Percentiles rank a stretch among this genome's conserved stretches.
phyloP scores from a whole-genome alignment of 2,888 invertebrate species.

The Nephrotoma appendiculata region DNA sequence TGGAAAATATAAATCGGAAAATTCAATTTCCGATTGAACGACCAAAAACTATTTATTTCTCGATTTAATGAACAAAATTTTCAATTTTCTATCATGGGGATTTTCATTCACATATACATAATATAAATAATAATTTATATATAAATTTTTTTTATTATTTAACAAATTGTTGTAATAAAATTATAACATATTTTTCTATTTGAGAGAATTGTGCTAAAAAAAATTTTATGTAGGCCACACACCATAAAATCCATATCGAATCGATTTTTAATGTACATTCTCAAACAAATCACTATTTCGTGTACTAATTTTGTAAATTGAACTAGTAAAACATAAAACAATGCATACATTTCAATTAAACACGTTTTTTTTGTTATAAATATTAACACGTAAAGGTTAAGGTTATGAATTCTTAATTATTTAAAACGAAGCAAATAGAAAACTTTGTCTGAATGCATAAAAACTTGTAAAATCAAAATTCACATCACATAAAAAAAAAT shows the following conservation, averaged over 20 bases:
- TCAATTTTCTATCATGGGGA: not conserved
- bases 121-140: not conserved
- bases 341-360: not conserved
- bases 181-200: not conserved
- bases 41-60: not conserved
- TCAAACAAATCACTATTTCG: not conserved
- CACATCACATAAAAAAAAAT: not conserved
- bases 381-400: not conserved
- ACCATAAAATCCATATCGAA: not conserved
- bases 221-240: not conserved
- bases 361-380: not conserved
- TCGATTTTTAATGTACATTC: not conserved
- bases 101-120: not conserved
- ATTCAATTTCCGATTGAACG: not conserved
- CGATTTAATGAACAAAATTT: not conserved
- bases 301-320: not conserved
- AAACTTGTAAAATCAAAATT: not conserved
- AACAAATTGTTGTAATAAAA: not conserved
- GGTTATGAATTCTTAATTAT: not conserved
- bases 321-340: not conserved
- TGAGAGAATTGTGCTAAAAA: not conserved
- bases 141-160: not conserved
- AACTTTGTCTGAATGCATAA: not conserved
- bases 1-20: not conserved
- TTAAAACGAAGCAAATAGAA: not conserved